Evolutionary conservation across 92 coral and sea anemone genomes (phyloP), one percentile per base, ranked within the genome.

Genomic region (Phenganax subtilis): DNA sequence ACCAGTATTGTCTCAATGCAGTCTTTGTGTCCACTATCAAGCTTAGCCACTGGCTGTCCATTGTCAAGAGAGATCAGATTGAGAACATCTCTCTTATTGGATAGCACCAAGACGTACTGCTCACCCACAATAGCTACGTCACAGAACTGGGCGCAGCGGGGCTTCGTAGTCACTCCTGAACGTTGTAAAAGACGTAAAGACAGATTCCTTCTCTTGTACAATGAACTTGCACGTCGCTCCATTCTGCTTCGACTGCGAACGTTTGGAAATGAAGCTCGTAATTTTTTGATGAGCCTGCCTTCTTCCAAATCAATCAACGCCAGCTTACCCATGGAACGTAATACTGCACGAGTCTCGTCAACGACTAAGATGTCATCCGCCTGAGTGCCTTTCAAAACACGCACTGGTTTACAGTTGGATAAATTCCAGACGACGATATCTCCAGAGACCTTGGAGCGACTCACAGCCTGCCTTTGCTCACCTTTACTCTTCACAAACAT

Each of bases 401-500:
- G 91, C 86, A 96, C 91, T 47, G 92, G 81, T 61, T 91, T 96
- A 79, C 99, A 96, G 17, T 93, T 88, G 79, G 92, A 85, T 84
- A 92, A 79, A 88, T 96, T 92, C 99, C 99, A 96, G 7, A 96
- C 99, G 51, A 96, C 90, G 63, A 96, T 96, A 52, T 97, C 97
- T 47, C 99, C 99, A 57, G 88, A 77, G 8, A 87, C 86, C 70
- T 88, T 88, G 0, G 99, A 96, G 81, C 89, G 92, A 63, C 97
- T 96, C 74, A 96, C 92, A 69, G 89, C 99, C 81, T 96, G 99
- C 59, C 93, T 90, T 72, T 96, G 99, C 9, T 89, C 85, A 63
- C 83, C 74, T 65, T 64, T 96, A 82, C 97, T 91, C 80, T 89
- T 96, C 77, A 92, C 85, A 80, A 92, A 85, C 64, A 55, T 72